These are phyloP conservation scores for Galerucella calmariensis DNA, from an alignment of 2,888 invertebrate species.

Conservation along the genomic window DNA sequence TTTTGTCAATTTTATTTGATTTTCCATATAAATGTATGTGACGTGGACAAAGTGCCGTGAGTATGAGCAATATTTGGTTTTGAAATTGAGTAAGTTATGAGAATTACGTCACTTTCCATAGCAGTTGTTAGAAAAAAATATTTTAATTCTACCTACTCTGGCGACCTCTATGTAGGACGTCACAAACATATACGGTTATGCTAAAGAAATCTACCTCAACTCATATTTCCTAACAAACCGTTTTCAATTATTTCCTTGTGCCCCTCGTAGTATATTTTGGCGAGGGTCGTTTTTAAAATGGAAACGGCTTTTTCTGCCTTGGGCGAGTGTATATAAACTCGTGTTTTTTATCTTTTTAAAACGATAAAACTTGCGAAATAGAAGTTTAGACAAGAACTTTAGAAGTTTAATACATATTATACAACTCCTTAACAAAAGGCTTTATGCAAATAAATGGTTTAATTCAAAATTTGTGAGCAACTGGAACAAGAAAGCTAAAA, in stretches of 20 bases:
- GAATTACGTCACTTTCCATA: too few species aligned
- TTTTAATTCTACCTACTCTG: too few species aligned
- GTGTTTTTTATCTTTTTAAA: constrained; percentile 41
- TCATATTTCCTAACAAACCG: too few species aligned
- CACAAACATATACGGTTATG: too few species aligned
- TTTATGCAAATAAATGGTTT: constrained; percentile 53
- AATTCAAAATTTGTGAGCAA: constrained; percentile 49
- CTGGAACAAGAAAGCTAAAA: constrained; percentile 50
- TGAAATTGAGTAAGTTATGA: too few species aligned
- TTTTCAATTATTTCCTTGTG: neutral
- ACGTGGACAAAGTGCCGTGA: too few species aligned
- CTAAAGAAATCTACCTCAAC: too few species aligned
- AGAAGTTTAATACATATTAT: constrained; percentile 45
- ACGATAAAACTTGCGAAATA: constrained; percentile 45
- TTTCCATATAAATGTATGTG: too few species aligned
- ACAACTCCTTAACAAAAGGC: constrained; percentile 47
- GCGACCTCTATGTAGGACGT: too few species aligned
- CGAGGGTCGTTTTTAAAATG: neutral
- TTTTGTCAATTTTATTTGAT: too few species aligned
- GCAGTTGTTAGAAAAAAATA: too few species aligned
- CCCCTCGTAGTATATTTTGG: neutral
- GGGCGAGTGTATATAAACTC: constrained; percentile 36
- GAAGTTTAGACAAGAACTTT: constrained; percentile 44
- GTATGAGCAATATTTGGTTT: too few species aligned
- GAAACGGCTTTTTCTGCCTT: neutral